phyloP scores from a whole-genome alignment of 2,888 invertebrate genomes.

The Chalcosyrphus nemorum region DNA sequence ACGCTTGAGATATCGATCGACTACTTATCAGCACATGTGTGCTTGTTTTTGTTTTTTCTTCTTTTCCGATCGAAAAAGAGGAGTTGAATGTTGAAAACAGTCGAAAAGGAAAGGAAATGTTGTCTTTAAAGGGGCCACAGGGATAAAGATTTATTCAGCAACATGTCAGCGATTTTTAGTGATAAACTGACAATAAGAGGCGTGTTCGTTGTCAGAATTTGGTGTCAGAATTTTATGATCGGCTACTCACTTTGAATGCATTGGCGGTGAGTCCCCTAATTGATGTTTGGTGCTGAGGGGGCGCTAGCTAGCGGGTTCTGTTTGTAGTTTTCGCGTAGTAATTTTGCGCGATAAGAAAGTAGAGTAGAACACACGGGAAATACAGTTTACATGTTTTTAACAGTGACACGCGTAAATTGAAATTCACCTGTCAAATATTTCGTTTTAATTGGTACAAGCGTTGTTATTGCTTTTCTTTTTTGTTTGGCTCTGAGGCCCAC shows the following conservation, averaged over 20 bases:
- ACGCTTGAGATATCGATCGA: conserved; percentile 50
- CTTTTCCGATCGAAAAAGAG: neutral
- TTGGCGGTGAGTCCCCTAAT: neutral
- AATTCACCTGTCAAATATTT: no score
- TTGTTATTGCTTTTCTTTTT: no score
- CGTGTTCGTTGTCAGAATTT: neutral
- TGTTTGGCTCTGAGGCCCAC: no score
- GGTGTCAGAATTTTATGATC: neutral
- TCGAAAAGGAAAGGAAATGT: neutral
- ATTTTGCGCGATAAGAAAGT: neutral
- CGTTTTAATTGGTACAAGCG: no score
- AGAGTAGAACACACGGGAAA: neutral
- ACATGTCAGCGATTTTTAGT: neutral
- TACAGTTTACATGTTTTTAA: neutral
- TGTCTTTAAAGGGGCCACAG: neutral
- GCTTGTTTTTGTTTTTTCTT: neutral
- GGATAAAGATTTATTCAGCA: neutral
- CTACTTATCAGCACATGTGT: conserved; percentile 17
- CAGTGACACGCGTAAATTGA: neutral
- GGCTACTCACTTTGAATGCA: neutral
- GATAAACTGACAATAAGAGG: neutral
- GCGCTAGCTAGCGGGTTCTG: neutral
- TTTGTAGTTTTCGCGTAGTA: neutral
- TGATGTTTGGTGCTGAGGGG: neutral
- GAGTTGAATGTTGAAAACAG: neutral